Base-by-base conservation (phyloP, 2,888 invertebrate species). In the Heliconius erato region DNA sequence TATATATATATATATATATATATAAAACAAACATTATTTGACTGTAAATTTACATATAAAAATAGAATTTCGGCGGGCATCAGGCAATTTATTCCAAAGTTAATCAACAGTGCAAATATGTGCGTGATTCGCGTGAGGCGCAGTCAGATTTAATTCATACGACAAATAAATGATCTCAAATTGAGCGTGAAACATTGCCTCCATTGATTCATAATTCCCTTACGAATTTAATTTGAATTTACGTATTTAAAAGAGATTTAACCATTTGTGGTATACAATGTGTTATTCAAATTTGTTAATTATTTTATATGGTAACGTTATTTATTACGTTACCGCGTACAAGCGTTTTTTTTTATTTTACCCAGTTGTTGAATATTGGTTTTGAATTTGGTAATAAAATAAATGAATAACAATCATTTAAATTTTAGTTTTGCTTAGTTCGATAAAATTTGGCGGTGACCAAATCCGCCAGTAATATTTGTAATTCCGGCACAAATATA, bases 41-140 rank as follows among this genome's bases (percentile, higher is more conserved):
- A 49, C 19, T 44, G 40, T 71, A 16, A 59, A 63, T 44, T 44
- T 26, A 12, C 26, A 63, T 28, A 65, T 63, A 49, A 23, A 74
- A 74, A 80, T 40, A 28, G 63, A 74, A 72, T 23, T 59, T 67
- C 72, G 63, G 35, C 35, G 40, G 19, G 6, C 59, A 23, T 67
- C 72, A 26, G 72, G 72, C 67, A 35, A 49, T 82, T 74, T 74
- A 71, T 77, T 67, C 23, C 68, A 35, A 76, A 76, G 74, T 80
- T 80, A 76, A 80, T 80, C 80, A 76, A 80, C 68, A 80, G 63
- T 76, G 80, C 76, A 80, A 80, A 80, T 76, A 80, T 68, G 78
- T 67, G 76, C 74, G 74, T 76, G 76, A 28, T 49, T 26, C 68
- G 68, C 7, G 11, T 80, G 80, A 80, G 69, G 68, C n/a, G 12